Evolutionary conservation across 2,113 vertebrate genomes (phyloP), one percentile per base, ranked within the genome.

Genomic region (Pseudorhombus dupliciocellatus): DNA sequence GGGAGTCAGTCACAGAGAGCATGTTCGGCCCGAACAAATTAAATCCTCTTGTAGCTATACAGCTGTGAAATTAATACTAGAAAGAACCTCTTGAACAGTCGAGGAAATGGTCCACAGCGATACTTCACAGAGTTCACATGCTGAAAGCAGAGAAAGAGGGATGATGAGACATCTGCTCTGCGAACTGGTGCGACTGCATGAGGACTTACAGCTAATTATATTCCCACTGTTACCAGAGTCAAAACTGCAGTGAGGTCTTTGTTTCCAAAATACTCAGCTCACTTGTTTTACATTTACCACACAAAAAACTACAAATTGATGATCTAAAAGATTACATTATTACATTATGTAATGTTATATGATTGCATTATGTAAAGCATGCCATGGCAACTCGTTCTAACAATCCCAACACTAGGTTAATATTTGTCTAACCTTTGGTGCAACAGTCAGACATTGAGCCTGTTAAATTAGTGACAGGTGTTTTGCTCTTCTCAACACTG

Each of bases 51-150:
- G 80, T 86, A 89, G 86, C 71, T 85, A 85, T 79, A 85, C 85
- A 89, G 77, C 91, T 94, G 91, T 93, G 90, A 93, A 91, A 93
- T 93, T 79, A 92, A 87, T 88, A 91, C 73, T 84, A 86, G 89
- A 87, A 85, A 82, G 74, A 78, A 54, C 63, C 70, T 71, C 63
- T 73, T 83, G 70, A 84, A 89, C 89, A 85, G 80, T 77, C 80
- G 68, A 89, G 85, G 79, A 85, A 87, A 88, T 87, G 79, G 68
- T 84, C 79, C 73, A 61, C 63, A 88, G 77, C 12, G 59, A 84
- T 75, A 75, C 78, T 87, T 88, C 53, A 83, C 70, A 84, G 70
- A 87, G 83, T 73, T 77, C 37, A 44, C 37, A 54, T n/a, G 21
- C 37, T 65, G 61, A 84, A 67, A 81, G 46, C 20, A 26, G 22